Evolutionary conservation across 2,113 vertebrate species (phyloP), one percentile per base, ranked within the genome.

Genomic region (Colaptes auratus): DNA sequence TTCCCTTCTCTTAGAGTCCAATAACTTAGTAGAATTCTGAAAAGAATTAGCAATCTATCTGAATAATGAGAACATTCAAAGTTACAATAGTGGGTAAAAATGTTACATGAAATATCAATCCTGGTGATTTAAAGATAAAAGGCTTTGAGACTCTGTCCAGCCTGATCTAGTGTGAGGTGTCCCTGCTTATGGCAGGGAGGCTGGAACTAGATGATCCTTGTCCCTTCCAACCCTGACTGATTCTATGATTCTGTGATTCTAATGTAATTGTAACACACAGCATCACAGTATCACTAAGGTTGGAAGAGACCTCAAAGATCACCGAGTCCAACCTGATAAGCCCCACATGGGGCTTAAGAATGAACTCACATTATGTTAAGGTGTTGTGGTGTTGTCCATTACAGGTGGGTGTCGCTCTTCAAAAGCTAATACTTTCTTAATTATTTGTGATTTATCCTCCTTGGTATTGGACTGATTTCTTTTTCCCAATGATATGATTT

Each of bases 61-160:
- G 87, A 88, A 65, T 91, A 78, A 83, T 18, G 24, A 83, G 52
- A 88, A 83, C 58, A 50, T 56, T 67, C 28, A 5, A 69, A n/a
- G 18, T 92, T 83, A 74, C 23, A 69, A n/a, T n/a, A n/a, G n/a
- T n/a, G 44, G 83, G 39, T 72, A 75, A 86, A 95, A 91, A 85
- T 65, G 44, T 64, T 89, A 16, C 33, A 58, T 61, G 44, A 91
- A 72, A 71, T 89, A 89, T 61, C 79, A 88, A 18, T 53, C 31
- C 19, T 6, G 8, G 35, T 65, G 86, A 88, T 93, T n/a, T 88
- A 89, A 88, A 90, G 70, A 39, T 44, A 81, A 39, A 36, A 36
- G 36, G 36, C 8, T 36, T 36, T 36, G 36, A 36, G 36, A 9
- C 36, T 36, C 36, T 36, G 36, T 8, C 36, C 36, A 36, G 36